Conservation (phyloP, 2,797 vertebrate genomes). For the Clarias pachynema region DNA sequence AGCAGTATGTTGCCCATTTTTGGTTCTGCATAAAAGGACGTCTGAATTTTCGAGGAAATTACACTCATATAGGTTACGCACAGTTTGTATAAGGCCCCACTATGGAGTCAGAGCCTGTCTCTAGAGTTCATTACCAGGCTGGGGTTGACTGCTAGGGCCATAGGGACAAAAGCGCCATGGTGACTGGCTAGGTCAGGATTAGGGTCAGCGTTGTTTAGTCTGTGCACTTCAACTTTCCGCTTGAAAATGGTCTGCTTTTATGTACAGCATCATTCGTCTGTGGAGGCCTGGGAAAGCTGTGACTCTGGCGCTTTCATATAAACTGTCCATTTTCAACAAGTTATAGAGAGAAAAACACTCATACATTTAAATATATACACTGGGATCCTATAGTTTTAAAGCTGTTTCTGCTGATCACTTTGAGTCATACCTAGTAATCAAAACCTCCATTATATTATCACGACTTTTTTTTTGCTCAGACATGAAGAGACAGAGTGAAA, state of each 20-base stretch:
- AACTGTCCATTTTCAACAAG: conserved; percentile 19
- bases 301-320: conserved; percentile 25
- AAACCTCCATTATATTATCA: neutral
- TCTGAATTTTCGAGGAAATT: conserved; percentile 89
- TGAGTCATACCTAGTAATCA: neutral
- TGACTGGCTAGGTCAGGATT: conserved; percentile 64
- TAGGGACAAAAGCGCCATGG: conserved; percentile 32
- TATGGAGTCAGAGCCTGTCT: conserved; percentile 77
- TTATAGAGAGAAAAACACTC: neutral
- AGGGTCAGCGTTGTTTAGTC: conserved; percentile 79
- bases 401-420: neutral
- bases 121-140: conserved; percentile 76
- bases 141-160: conserved; percentile 39
- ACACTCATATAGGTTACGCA: conserved; percentile 74
- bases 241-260: conserved; percentile 62
- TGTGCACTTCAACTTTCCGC: conserved; percentile 65
- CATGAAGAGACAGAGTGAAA: neutral
- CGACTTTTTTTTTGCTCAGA: neutral
- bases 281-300: conserved; percentile 38
- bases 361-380: neutral
- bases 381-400: neutral
- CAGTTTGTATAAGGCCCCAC: conserved; percentile 70
- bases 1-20: conserved; percentile 42
- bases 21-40: conserved; percentile 75
- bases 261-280: conserved; percentile 70